Base-by-base conservation (phyloP, 2,888 invertebrate species). In the Portevinia maculata region DNA sequence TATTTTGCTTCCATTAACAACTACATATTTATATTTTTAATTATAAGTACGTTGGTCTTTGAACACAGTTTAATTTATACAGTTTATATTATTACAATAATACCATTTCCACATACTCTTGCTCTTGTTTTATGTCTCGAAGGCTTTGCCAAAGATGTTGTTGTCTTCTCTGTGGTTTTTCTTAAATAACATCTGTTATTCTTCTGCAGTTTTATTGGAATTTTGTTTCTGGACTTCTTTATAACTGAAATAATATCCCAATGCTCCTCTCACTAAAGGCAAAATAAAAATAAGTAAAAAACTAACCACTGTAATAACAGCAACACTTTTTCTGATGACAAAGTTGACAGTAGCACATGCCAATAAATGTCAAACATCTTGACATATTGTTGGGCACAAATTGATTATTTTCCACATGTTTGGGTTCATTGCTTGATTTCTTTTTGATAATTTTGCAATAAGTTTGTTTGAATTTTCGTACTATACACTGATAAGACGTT, bases 281-380 rank as follows among this genome's bases (percentile, higher is more conserved):
- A 9, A 69, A 62, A 17, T 50, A 79, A 34, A 34, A 46, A 0
- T 32, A 15, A 0, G 75, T 74, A 9, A 69, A 75, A 1, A 79
- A 75, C 30, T 75, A 69, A 0, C 79, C 79, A 1, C 30, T 53
- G 1, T 30, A 32, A 8, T 21, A 62, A 0, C 34, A 37, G 32
- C 70, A 70, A 8, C 75, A 75, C 34, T 60, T 53, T 4, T 46
- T 34, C 44, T 24, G 3, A 60, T 69, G 60, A 3, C 53, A 3
- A 39, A 69, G 69, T n/a, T 59, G 44, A 37, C 75, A 75, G n/a
- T 52, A 60, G 5, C 9, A 19, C 0, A 9, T 9, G 11, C 9
- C 32, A 30, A 3, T 24, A 9, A 74, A 74, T 7, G 79, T 67
- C 46, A 74, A 79, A 34, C 65, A 67, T 15, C 79, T 74, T 0